Base-by-base conservation (phyloP, 2,888 invertebrate species). In the Spodoptera picta region DNA sequence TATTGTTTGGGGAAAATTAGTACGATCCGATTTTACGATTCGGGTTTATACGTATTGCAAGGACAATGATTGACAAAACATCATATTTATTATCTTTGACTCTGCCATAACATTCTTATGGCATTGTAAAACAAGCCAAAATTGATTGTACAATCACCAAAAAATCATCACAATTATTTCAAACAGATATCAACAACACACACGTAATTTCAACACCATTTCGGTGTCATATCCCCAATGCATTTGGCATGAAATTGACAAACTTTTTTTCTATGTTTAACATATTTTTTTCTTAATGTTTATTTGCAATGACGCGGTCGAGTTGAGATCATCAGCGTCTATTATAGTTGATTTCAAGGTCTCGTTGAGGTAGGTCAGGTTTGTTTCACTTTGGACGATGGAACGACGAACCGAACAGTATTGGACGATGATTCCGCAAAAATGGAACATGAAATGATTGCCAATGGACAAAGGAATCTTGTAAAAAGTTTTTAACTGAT, bases 321-420 rank as follows among this genome's bases (percentile, higher is more conserved):
- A 48, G 51, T 42, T 65, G 68, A 75, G 59, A 63, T 73, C 68
- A 68, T 55, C 14, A 43, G 52, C 54, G 48, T 76, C 57, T 69
- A 69, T 69, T 59, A 72, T 55, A 65, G 61, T 31, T 60, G 50
- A 10, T 59, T 27, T 31, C 77, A 77, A 77, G 77, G 75, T 65
- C 66, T 58, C 52, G 61, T 67, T 77, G 66, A 36, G 69, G n/a
- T 49, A 74, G 77, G 77, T 69, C 77, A 55, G 66, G 53, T 54
- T 50, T 67, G 58, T 67, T 62, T 57, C 59, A 60, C 73, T 60
- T 65, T 63, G n/a, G n/a, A n/a, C n/a, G n/a, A n/a, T n/a, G n/a
- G n/a, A n/a, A n/a, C n/a, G n/a, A n/a, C n/a, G n/a, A n/a, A n/a
- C n/a, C n/a, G 48, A 49, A 45, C 31, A 60, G 43, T 53, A 46